These are phyloP conservation scores for Ornithoptera priamus DNA, from an alignment of 2,888 invertebrate genomes.

Conservation along the genomic window DNA sequence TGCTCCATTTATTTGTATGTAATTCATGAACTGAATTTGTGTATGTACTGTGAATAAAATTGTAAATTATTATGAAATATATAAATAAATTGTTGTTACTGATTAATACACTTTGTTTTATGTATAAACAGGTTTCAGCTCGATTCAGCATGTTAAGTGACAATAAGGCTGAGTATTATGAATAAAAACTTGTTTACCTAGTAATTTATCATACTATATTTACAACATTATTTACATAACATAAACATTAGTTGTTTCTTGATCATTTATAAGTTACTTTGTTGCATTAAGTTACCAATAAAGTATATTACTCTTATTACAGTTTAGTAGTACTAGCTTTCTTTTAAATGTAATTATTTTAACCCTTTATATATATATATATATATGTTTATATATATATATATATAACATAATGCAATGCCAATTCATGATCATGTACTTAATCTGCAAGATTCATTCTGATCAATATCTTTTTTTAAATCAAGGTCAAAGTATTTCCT, in stretches of 20 bases:
- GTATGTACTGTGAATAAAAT: constrained; percentile 50
- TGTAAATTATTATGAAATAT: constrained; percentile 53
- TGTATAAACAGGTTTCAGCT: too few relatives aligned
- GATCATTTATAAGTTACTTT: background rate
- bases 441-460: too few relatives aligned
- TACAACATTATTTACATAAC: background rate
- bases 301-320: background rate
- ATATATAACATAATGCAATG: too few relatives aligned
- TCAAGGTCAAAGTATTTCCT: constrained; percentile 88
- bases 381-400: too few relatives aligned
- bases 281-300: background rate
- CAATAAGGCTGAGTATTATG: too few relatives aligned
- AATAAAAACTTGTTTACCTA: background rate
- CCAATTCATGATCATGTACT: too few relatives aligned
- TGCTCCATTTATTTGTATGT: constrained; percentile 34
- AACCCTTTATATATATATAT: too few relatives aligned
- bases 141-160: too few relatives aligned
- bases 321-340: background rate
- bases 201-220: background rate
- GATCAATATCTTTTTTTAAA: constrained; percentile 46
- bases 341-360: too few relatives aligned
- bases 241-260: background rate
- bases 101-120: constrained; percentile 29
- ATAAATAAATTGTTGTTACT: constrained; percentile 62
- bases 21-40: constrained; percentile 52